phyloP scores from a whole-genome alignment of 2,113 vertebrate species.

The Lampris incognitus region DNA sequence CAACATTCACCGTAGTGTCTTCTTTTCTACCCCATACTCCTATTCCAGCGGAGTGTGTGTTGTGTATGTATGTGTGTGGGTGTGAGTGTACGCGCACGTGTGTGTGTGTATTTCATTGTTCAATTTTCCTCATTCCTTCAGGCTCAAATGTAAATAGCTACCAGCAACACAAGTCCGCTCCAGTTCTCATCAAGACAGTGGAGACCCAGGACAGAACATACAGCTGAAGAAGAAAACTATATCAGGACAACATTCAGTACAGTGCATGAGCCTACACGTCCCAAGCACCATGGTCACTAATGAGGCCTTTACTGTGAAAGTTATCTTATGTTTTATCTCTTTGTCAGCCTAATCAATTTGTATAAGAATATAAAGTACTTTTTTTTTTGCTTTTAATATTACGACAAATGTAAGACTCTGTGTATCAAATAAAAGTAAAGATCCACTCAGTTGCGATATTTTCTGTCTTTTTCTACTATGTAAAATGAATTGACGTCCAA shows the following conservation, averaged over 20 bases:
- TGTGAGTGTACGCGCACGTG: too few relatives aligned
- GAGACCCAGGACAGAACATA: constrained; percentile 34
- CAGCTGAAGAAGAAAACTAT: constrained; percentile 4
- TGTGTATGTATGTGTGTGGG: too few relatives aligned
- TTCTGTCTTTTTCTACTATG: background rate
- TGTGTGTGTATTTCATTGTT: background rate
- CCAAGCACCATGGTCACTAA: background rate
- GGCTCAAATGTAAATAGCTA: background rate
- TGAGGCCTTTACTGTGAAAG: too few relatives aligned
- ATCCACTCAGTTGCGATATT: background rate
- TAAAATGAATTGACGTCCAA: background rate
- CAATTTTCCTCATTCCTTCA: background rate
- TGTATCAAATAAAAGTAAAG: constrained; percentile 36
- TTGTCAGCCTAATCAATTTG: background rate
- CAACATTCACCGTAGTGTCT: too few relatives aligned
- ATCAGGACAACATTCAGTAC: background rate
- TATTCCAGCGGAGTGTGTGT: too few relatives aligned
- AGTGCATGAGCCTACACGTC: background rate
- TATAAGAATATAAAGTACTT: background rate
- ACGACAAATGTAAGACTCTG: background rate
- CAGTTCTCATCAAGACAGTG: constrained; percentile 67
- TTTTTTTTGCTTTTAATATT: constrained; percentile 5
- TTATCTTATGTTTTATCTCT: background rate
- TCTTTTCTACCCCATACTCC: too few relatives aligned
- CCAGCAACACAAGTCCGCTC: background rate